phyloP scores from a whole-genome alignment of 2,888 invertebrate species.

The Yponomeuta malinellus region DNA sequence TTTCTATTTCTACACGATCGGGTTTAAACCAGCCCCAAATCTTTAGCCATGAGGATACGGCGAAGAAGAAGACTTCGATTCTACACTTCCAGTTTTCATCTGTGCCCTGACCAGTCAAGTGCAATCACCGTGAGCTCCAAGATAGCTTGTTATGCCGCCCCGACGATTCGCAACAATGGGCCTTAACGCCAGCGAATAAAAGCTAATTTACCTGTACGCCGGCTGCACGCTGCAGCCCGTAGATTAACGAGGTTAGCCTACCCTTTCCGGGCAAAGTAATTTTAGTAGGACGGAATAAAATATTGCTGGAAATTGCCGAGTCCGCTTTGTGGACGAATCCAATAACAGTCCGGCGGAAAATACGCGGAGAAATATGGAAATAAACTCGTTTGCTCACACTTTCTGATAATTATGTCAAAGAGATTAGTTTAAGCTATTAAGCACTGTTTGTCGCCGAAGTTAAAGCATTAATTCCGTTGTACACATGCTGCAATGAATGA shows the following conservation, averaged over 20 bases:
- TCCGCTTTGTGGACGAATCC: not conserved
- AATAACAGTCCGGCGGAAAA: not conserved
- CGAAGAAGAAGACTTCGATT: too few species aligned
- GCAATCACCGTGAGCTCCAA: slow-evolving; percentile 24
- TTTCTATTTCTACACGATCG: too few species aligned
- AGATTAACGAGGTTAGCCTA: slow-evolving; percentile 5
- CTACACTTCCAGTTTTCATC: not conserved
- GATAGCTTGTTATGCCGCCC: slow-evolving; percentile 37
- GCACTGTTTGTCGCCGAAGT: too few species aligned
- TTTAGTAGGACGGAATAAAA: not conserved
- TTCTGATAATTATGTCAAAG: not conserved
- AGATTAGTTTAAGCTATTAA: too few species aligned
- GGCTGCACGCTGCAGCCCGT: not conserved
- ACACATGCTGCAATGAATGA: too few species aligned
- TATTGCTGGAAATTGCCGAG: not conserved
- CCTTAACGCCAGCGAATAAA: slow-evolving; percentile 21
- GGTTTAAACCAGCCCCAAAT: too few species aligned
- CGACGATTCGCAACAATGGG: slow-evolving; percentile 23
- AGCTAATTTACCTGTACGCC: not conserved
- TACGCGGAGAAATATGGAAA: not conserved
- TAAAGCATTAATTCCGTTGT: too few species aligned
- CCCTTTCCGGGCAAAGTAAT: not conserved
- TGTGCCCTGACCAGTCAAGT: not conserved
- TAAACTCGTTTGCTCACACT: not conserved
- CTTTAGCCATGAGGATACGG: too few species aligned